Evolutionary conservation across 1,140 invertebrate genomes (phyloP).

Genomic region (Drosophila kikkawai): DNA sequence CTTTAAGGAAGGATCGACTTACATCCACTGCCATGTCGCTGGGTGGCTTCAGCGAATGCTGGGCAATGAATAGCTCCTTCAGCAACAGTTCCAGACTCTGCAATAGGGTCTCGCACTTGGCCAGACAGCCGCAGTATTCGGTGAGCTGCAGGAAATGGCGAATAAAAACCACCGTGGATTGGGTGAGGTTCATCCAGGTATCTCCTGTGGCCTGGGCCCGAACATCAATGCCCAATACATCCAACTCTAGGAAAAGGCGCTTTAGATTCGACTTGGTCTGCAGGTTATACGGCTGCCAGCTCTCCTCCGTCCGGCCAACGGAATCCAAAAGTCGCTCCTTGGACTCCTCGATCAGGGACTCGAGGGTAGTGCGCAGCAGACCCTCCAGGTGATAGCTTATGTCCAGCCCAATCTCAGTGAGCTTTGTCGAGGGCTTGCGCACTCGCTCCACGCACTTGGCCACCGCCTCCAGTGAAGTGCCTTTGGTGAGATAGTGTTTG

Average conservation of each 20-base stretch:
- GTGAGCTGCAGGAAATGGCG: conserved; percentile 77
- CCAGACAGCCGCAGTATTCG: conserved; percentile 76
- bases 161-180: conserved; percentile 80
- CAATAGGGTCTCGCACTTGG: conserved; percentile 74
- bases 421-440: conserved; percentile 90
- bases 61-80: conserved; percentile 73
- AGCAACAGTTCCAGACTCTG: conserved; percentile 72
- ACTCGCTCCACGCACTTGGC: conserved; percentile 94
- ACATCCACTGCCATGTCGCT: conserved; percentile 79
- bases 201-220: conserved; percentile 78
- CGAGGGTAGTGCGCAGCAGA: conserved; percentile 89
- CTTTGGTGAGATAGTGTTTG: conserved; percentile 96
- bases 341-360: conserved; percentile 81
- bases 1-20: not conserved
- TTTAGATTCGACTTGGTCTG: conserved; percentile 86
- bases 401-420: conserved; percentile 87
- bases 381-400: conserved; percentile 94
- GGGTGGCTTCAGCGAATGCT: conserved; percentile 75
- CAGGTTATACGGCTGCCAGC: conserved; percentile 90
- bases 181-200: conserved; percentile 83
- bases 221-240: conserved; percentile 85
- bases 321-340: conserved; percentile 87
- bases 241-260: conserved; percentile 85
- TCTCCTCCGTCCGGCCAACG: conserved; percentile 90
- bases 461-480: conserved; percentile 92